Conservation (phyloP, 92 coral and sea anemone genomes). For the Parazoanthus swiftii region DNA sequence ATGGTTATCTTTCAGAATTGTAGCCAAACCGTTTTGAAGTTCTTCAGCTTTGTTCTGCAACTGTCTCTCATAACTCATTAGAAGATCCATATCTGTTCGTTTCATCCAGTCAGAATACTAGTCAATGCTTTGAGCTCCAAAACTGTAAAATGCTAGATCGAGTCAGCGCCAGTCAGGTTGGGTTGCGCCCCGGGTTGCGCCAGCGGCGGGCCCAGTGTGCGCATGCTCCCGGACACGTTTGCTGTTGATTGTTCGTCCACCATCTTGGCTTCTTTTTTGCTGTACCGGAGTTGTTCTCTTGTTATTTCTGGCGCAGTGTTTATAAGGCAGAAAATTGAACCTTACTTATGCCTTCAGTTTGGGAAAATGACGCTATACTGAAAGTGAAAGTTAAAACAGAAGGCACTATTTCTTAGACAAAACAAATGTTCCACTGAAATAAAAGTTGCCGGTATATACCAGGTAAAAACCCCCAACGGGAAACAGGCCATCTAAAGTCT, state of each 20-base stretch:
- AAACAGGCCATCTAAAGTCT: no score
- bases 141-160: no score
- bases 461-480: no score
- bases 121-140: background rate
- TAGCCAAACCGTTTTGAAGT: background rate
- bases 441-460: no score
- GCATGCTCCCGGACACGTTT: no score
- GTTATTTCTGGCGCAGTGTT: background rate
- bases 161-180: no score
- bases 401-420: background rate
- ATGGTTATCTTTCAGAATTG: background rate
- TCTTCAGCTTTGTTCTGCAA: background rate
- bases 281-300: no score
- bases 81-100: background rate
- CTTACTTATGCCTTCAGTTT: background rate
- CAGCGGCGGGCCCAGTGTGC: no score
- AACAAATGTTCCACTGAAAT: background rate
- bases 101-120: no score
- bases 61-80: background rate
- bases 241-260: no score
- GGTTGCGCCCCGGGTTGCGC: no score
- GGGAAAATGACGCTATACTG: background rate
- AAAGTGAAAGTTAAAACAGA: background rate
- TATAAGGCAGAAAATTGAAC: background rate
- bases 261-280: no score